A percentile compares a stretch with the other conserved stretches of the same genome.
Conservation (phyloP, 2,888 invertebrate genomes). For the Amiota communis region DNA sequence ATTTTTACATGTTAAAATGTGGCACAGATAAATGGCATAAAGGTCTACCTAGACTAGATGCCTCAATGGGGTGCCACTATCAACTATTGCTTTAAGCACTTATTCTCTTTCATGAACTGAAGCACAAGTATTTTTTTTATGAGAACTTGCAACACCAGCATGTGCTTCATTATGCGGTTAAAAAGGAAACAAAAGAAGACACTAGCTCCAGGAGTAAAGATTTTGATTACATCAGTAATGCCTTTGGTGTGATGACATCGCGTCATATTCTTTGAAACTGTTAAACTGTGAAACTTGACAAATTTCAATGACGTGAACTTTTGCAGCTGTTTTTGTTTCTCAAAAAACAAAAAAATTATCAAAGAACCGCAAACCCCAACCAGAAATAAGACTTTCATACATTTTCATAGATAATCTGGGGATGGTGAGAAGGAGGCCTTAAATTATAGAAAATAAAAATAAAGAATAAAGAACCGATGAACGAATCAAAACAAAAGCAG, state of each 20-base stretch:
- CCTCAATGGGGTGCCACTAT: background rate
- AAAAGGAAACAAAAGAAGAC: no score
- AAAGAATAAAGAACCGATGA: background rate
- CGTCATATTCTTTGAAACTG: no score
- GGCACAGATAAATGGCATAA: background rate
- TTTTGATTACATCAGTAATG: background rate
- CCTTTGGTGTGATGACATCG: background rate
- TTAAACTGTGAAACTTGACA: background rate
- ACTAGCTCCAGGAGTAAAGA: no score
- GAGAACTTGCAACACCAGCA: background rate
- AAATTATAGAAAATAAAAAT: constrained; percentile 5
- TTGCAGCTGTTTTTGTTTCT: constrained; percentile 21
- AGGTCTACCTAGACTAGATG: no score
- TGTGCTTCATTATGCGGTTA: background rate
- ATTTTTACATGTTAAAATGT: constrained; percentile 18
- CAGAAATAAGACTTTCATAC: no score
- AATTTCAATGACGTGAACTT: constrained; percentile 22
- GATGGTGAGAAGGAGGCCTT: background rate
- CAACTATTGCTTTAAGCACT: background rate
- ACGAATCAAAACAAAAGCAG: constrained; percentile 12
- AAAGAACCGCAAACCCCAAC: background rate
- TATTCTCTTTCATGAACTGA: background rate
- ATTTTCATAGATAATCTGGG: background rate
- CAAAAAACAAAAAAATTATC: background rate
- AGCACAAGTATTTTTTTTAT: background rate